These are phyloP conservation scores for Apis florea DNA, from an alignment of 1,140 invertebrate genomes.

Conservation along the genomic window DNA sequence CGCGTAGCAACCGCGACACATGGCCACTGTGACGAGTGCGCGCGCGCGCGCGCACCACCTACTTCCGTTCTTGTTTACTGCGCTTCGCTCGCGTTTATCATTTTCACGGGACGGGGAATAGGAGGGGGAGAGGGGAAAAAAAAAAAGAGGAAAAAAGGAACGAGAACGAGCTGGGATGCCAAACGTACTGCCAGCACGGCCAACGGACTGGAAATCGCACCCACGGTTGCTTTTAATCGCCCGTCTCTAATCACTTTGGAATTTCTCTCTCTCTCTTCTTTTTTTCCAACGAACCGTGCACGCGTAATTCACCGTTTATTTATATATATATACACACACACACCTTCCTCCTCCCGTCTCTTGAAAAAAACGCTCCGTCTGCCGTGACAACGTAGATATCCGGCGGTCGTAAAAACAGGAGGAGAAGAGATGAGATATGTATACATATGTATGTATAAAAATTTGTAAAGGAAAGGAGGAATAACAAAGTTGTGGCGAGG, in stretches of 20 bases:
- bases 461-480: slow-evolving; percentile 25
- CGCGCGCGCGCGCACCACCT: too few species aligned
- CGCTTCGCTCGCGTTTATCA: slow-evolving; percentile 56
- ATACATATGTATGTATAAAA: slow-evolving; percentile 22
- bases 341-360: too few species aligned
- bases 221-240: slow-evolving; percentile 9
- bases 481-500: neutral
- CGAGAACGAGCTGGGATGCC: neutral
- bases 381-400: neutral
- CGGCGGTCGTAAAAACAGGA: neutral
- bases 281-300: neutral
- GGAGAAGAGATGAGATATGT: neutral
- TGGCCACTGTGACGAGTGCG: too few species aligned
- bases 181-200: neutral
- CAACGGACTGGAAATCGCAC: slow-evolving; percentile 22
- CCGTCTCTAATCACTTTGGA: neutral
- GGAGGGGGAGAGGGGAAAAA: neutral
- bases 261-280: neutral
- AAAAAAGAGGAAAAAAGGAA: neutral
- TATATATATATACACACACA: too few species aligned
- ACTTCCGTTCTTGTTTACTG: slow-evolving; percentile 62
- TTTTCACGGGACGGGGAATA: slow-evolving; percentile 54
- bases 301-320: neutral
- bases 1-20: too few species aligned
- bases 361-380: neutral